These are phyloP conservation scores for Tethea ocularis DNA, from an alignment of 2,888 invertebrate genomes.

Conservation along the genomic window DNA sequence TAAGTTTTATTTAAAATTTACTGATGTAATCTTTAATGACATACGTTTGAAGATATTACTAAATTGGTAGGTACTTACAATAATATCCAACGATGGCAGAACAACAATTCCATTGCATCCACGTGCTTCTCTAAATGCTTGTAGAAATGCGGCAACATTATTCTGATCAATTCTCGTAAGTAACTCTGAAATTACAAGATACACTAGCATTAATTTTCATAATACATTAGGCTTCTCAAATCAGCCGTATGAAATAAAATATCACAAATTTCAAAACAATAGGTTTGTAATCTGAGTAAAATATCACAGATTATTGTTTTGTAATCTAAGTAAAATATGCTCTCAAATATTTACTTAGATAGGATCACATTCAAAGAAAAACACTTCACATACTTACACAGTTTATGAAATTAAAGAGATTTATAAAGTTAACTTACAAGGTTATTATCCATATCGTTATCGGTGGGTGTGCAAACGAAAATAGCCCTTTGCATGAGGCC, in stretches of 20 bases:
- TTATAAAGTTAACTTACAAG: constrained; percentile 80
- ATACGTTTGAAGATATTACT: too few species aligned
- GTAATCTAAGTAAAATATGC: too few species aligned
- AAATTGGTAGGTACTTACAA: constrained; percentile 84
- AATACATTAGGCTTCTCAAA: too few species aligned
- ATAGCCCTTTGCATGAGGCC: constrained; percentile 97
- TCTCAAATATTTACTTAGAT: too few species aligned
- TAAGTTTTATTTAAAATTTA: neutral
- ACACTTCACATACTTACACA: too few species aligned
- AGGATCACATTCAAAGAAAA: neutral
- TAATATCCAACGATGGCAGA: constrained; percentile 97
- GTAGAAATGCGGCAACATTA: constrained; percentile 96
- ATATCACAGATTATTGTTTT: too few species aligned
- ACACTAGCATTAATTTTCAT: neutral
- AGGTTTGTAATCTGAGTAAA: too few species aligned
- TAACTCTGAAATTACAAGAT: constrained; percentile 84
- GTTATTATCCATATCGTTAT: constrained; percentile 97
- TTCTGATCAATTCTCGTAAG: constrained; percentile 92
- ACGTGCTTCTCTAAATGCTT: constrained; percentile 91
- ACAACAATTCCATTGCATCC: constrained; percentile 95
- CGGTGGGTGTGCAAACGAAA: constrained; percentile 97
- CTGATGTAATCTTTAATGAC: too few species aligned
- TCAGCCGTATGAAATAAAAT: too few species aligned
- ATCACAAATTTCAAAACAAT: too few species aligned
- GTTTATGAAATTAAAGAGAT: neutral